These are phyloP conservation scores for Sinhomidia bicolor DNA, from an alignment of 2,888 invertebrate genomes.

Conservation along the genomic window DNA sequence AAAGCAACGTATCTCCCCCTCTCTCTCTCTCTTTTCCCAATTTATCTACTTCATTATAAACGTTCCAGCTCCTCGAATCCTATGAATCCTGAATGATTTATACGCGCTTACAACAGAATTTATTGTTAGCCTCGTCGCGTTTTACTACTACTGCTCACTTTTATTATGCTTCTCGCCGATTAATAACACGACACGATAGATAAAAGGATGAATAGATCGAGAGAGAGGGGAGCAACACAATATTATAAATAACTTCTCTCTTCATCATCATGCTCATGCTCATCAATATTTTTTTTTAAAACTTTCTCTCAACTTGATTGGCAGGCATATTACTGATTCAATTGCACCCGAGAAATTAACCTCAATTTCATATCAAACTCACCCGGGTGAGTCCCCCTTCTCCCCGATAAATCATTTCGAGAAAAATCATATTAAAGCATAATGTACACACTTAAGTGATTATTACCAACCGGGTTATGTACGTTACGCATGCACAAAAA, in stretches of 20 bases:
- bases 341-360: conserved; percentile 36
- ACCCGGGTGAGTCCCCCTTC: conserved; percentile 15
- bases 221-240: background rate
- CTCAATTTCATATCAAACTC: conserved; percentile 6
- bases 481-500: background rate
- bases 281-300: background rate
- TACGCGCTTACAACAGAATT: background rate
- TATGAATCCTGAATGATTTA: conserved; percentile 37
- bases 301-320: background rate
- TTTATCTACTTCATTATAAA: conserved; percentile 55
- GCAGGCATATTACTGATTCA: conserved; percentile 20
- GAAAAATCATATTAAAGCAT: conserved; percentile 20
- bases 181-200: conserved; percentile 43
- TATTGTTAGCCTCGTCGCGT: background rate
- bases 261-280: too few species aligned
- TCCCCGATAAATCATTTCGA: conserved; percentile 14
- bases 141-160: conserved; percentile 37
- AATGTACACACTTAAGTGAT: conserved; percentile 45
- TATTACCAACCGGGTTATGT: conserved; percentile 22
- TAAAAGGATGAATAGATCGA: background rate
- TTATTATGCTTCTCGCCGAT: conserved; percentile 27
- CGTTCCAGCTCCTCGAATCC: conserved; percentile 20
- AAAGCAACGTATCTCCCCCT: conserved; percentile 1
- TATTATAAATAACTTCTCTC: too few species aligned
- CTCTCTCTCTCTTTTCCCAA: background rate